Base-by-base conservation (phyloP, 92 coral and sea anemone genomes). In the Phenganax stokvisi region DNA sequence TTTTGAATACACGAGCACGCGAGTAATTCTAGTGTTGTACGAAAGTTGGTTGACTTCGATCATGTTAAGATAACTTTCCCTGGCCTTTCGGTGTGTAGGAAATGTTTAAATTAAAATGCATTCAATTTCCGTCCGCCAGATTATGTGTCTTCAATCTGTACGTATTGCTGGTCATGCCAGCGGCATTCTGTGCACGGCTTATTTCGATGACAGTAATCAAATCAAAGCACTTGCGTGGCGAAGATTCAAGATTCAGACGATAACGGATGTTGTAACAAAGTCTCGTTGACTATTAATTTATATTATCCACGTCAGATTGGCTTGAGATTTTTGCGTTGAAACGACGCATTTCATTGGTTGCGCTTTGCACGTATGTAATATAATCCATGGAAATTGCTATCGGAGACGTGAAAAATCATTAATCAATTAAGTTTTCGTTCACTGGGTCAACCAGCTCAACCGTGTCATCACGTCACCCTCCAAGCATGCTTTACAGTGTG, bases 151-250 rank as follows among this genome's bases (percentile, higher is more conserved):
- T 60, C 27, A 56, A 27, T 16, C 56, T 37, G 47, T 37, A 5
- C 47, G 47, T 37, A 37, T 37, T 37, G 47, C 47, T 37, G 47
- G 47, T 37, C 47, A 37, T 37, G 7, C n/a, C 57, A 10, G 53
- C 63, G 51, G 53, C 17, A 20, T 75, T 74, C 57, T 51, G 16
- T 16, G 80, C 53, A 7, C 3, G 27, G 12, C 47, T 75, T 76
- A 37, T 37, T 60, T 76, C 71, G 81, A 76, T 76, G 81, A 76
- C 81, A 59, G 27, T 76, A 76, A 76, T 76, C 81, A 76, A 76
- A 76, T 76, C 70, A 76, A 76, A 57, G 80, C 69, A 58, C 60
- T 76, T 76, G 70, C 44, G 56, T 28, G n/a, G 51, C 0, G 37
- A 9, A 76, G 81, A 76, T 76, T 27, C 53, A 59, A 76, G 70